Evolutionary conservation across 1,140 invertebrate genomes (phyloP), one percentile per base, ranked within the genome.

Genomic region (Galendromus occidentalis): DNA sequence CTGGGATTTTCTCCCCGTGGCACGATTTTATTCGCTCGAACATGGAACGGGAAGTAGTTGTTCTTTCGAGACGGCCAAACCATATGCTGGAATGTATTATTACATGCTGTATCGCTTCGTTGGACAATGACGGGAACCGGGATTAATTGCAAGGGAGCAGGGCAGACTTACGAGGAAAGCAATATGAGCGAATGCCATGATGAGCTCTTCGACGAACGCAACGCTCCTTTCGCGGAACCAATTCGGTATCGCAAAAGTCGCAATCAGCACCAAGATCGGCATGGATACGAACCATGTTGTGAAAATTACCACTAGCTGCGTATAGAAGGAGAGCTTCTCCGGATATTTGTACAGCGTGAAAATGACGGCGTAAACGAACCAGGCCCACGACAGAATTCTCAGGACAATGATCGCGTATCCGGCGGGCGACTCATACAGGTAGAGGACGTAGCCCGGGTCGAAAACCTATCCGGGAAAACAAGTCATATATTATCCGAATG

Each of bases 191-290:
- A 82, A 74, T 68, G 88, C 82, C 17, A 84, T 80, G 20, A 91
- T 84, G 64, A 83, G 82, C 30, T 86, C 78, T 17, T 88, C 80
- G 4, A 89, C 85, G 14, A 83, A 85, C 68, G 84, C 85, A 0
- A 90, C 86, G 0, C 90, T 83, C 70, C 88, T 91, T 72, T 92
- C 89, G 68, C 91, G 75, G n/a, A 91, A 83, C 88, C 88, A 93
- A 75, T 85, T 84, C 74, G 88, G 86, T 64, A 93, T 83, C 51
- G 85, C 82, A 68, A 83, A 81, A 71, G 87, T 89, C 1, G 86
- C 84, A n/a, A 86, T 82, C 0, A 94, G 72, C 64, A 91, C 85
- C 44, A 87, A 82, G 1, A 86, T 75, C 0, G 87, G 87, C 1
- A 84, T 85, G 1, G 87, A 83, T 71, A 85, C 81, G 75, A 89